Evolutionary conservation across 2,888 invertebrate species (phyloP).

Genomic region (Cephus nigrinus): DNA sequence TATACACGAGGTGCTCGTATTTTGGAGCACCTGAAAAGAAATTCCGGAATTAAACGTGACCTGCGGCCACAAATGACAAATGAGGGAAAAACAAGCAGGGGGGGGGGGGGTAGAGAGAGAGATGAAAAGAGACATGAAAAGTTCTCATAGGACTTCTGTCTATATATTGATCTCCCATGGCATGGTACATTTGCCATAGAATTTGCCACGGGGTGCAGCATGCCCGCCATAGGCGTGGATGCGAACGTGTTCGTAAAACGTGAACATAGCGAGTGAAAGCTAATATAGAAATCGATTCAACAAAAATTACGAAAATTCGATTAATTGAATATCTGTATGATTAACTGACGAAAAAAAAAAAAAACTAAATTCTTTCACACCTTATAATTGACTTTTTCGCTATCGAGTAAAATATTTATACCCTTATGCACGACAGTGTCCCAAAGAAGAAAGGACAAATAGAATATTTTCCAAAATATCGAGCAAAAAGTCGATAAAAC

Average conservation of each 20-base stretch:
- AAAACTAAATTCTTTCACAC: not conserved
- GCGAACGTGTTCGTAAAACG: conserved; percentile 7
- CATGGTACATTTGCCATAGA: conserved; percentile 42
- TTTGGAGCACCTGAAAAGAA: not conserved
- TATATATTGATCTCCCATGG: conserved; percentile 39
- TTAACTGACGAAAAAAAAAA: not conserved
- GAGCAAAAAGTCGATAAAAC: not conserved
- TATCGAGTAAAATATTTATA: not conserved
- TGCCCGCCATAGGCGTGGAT: conserved; percentile 36
- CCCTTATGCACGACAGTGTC: too few species aligned
- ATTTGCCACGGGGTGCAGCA: conserved; percentile 36
- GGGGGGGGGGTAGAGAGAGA: not conserved
- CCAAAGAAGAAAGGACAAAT: too few species aligned
- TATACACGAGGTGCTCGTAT: not conserved
- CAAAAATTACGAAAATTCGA: not conserved
- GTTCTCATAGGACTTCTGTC: conserved; percentile 27
- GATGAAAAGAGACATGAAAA: not conserved
- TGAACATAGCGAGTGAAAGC: not conserved
- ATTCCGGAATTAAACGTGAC: conserved; percentile 13
- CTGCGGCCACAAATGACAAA: conserved; percentile 12
- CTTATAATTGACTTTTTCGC: too few species aligned
- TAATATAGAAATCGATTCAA: not conserved
- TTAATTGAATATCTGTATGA: not conserved
- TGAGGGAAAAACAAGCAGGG: not conserved
- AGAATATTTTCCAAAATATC: not conserved